A percentile compares a stretch with the other conserved stretches of the same genome.
phyloP scores from a whole-genome alignment of 1,140 invertebrate species.

The Tetramorium simillimum region DNA sequence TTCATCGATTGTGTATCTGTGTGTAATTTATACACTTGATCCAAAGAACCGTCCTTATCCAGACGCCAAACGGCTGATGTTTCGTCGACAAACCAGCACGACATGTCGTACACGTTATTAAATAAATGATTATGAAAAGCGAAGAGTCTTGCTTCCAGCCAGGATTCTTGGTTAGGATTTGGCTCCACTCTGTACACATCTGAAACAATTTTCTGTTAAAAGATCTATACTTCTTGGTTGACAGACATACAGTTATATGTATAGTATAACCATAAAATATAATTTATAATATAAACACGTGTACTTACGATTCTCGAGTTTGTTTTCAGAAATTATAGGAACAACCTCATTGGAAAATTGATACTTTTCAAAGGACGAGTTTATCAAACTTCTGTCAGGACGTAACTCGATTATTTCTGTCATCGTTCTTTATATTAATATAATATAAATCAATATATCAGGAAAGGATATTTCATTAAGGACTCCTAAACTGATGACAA shows the following conservation, averaged over 20 bases:
- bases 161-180: constrained; percentile 78
- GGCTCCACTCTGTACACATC: constrained; percentile 78
- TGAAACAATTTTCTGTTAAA: constrained; percentile 66
- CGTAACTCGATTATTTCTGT: constrained; percentile 80
- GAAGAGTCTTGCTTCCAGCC: constrained; percentile 81
- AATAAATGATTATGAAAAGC: constrained; percentile 84
- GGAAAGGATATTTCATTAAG: neutral
- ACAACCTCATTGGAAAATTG: constrained; percentile 77
- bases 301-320: constrained; percentile 73
- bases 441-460: neutral
- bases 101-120: constrained; percentile 79
- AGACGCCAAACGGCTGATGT: constrained; percentile 77
- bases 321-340: constrained; percentile 70
- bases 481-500: too few species aligned
- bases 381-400: constrained; percentile 76
- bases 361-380: constrained; percentile 82
- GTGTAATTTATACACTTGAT: constrained; percentile 69
- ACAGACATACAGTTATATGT: neutral
- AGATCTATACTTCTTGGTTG: neutral
- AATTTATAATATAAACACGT: neutral
- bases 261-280: neutral
- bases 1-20: constrained; percentile 47
- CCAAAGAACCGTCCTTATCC: constrained; percentile 61
- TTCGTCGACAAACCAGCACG: constrained; percentile 82
- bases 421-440: constrained; percentile 69